Evolutionary conservation across 2,797 vertebrate species (phyloP).

Genomic region (Mallotus villosus): DNA sequence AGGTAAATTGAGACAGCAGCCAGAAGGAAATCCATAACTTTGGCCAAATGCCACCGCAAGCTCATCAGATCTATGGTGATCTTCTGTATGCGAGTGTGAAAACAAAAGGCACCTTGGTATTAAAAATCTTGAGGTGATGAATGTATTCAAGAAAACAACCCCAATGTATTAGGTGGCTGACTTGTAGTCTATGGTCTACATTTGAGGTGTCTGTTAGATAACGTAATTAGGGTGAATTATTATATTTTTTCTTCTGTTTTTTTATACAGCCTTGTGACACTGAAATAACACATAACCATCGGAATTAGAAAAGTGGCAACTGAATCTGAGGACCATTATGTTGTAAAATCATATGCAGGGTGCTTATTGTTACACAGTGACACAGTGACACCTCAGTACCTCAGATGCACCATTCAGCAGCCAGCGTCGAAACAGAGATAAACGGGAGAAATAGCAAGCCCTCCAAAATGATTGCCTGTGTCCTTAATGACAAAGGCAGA

Average conservation of each 20-base stretch:
- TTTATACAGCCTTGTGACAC: not conserved
- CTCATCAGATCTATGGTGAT: not conserved
- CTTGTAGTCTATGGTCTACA: not conserved
- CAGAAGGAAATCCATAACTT: not conserved
- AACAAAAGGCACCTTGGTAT: not conserved
- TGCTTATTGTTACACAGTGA: constrained; percentile 15
- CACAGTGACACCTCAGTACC: not conserved
- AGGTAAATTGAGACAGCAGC: not conserved
- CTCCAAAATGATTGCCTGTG: constrained; percentile 5
- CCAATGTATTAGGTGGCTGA: not conserved
- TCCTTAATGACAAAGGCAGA: constrained; percentile 11
- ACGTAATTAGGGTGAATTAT: not conserved
- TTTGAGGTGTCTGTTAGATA: not conserved
- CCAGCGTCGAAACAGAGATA: constrained; percentile 12
- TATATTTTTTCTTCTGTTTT: not conserved
- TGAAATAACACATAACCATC: constrained; percentile 37
- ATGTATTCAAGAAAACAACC: not conserved
- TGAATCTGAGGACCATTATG: constrained; percentile 1
- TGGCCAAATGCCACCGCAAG: constrained; percentile 16
- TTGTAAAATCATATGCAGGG: constrained; percentile 3
- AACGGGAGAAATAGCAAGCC: constrained; percentile 6
- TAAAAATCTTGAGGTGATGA: not conserved
- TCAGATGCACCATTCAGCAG: constrained; percentile 9
- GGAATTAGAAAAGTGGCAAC: constrained; percentile 5
- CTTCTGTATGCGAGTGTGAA: not conserved